These are phyloP conservation scores for Stichopus chloronotus DNA, from an alignment of 35 echinoderm and acorn worm species.

Conservation along the genomic window DNA sequence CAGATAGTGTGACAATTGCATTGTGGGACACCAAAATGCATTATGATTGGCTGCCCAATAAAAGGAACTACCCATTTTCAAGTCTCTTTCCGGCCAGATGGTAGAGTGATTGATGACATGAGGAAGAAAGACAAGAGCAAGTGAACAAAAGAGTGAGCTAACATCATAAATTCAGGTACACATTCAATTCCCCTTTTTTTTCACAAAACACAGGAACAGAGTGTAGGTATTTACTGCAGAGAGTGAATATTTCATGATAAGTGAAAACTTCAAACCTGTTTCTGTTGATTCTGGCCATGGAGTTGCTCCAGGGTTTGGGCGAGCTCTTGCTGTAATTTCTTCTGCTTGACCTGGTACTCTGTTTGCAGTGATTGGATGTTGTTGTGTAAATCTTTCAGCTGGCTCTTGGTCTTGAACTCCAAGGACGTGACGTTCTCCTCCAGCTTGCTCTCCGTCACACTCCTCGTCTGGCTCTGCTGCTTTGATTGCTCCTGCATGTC, in stretches of 20 bases:
- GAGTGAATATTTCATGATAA: neutral
- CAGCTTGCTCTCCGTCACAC: neutral
- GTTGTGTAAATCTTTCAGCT: neutral
- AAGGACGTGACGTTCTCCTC: neutral
- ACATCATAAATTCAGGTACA: too few relatives aligned
- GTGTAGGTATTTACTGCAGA: neutral
- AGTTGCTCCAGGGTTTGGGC: slow-evolving; percentile 11
- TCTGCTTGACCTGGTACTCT: slow-evolving; percentile 19
- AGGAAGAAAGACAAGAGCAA: too few relatives aligned
- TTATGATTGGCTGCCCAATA: too few relatives aligned
- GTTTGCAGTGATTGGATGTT: slow-evolving; percentile 13
- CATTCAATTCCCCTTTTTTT: too few relatives aligned
- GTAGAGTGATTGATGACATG: too few relatives aligned
- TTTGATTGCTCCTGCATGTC: neutral
- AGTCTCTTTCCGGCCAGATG: too few relatives aligned
- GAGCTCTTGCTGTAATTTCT: slow-evolving; percentile 13
- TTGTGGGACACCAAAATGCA: too few relatives aligned
- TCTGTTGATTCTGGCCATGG: slow-evolving; percentile 18
- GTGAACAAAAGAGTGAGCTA: too few relatives aligned
- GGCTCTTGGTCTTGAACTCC: slow-evolving; percentile 38
- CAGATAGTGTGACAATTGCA: too few relatives aligned
- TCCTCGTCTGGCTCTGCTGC: neutral
- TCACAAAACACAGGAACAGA: too few relatives aligned
- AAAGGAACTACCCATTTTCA: too few relatives aligned
- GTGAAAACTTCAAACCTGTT: neutral